These are phyloP conservation scores for Microchirus variegatus DNA, from an alignment of 2,797 vertebrate species.

Conservation along the genomic window DNA sequence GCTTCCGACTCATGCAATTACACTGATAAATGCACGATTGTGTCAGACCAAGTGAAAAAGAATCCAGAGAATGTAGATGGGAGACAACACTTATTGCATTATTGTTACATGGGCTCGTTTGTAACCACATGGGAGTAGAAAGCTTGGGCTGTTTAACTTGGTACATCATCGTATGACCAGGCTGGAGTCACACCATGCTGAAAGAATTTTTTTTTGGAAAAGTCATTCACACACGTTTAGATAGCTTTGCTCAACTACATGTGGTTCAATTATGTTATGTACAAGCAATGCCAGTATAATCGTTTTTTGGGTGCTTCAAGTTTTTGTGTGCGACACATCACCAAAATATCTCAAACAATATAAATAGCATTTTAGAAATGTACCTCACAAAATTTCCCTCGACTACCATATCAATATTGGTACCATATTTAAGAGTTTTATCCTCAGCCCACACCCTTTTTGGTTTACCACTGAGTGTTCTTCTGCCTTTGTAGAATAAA, in stretches of 20 bases:
- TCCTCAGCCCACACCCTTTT: too few relatives aligned
- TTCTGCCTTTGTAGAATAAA: too few relatives aligned
- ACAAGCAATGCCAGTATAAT: too few relatives aligned
- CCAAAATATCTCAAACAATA: neutral
- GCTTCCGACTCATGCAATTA: slow-evolving; percentile 83
- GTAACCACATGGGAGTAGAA: slow-evolving; percentile 66
- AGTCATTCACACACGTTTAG: neutral
- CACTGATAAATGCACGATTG: slow-evolving; percentile 85
- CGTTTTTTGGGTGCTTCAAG: too few relatives aligned
- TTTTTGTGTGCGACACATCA: neutral
- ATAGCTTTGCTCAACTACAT: neutral
- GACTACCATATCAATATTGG: too few relatives aligned
- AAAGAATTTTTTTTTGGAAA: slow-evolving; percentile 19
- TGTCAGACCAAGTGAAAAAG: slow-evolving; percentile 79
- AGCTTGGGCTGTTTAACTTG: slow-evolving; percentile 58
- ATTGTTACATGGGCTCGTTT: slow-evolving; percentile 77
- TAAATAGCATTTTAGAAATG: neutral
- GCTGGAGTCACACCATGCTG: slow-evolving; percentile 8
- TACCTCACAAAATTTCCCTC: neutral
- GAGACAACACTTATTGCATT: slow-evolving; percentile 82
- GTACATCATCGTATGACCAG: slow-evolving; percentile 50
- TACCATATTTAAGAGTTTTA: too few relatives aligned
- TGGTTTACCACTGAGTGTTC: too few relatives aligned
- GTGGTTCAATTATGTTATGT: neutral
- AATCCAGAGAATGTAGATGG: slow-evolving; percentile 71